Base-by-base conservation (phyloP, 2,797 vertebrate genomes). In the Liparis tanakae region DNA sequence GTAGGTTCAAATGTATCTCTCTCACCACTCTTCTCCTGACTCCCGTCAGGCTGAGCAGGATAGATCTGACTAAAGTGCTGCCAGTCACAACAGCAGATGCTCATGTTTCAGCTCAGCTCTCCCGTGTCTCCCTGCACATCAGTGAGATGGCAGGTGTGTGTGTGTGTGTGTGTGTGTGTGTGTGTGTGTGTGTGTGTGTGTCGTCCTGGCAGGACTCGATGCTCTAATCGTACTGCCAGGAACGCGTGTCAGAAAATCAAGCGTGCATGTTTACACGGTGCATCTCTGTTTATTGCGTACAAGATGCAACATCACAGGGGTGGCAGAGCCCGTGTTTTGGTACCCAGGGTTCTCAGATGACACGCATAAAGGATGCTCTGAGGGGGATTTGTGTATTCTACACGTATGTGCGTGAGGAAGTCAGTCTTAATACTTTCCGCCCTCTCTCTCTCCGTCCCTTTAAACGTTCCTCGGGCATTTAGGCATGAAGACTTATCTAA, bases 71-170 rank as follows among this genome's bases (percentile, higher is more conserved):
- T 93, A 89, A 93, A 92, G 90, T 89, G 87, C 81, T 93, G 92
- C 91, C 90, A 93, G 91, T 92, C 90, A 91, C 87, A 91, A 90
- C 91, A 92, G 86, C 92, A 93, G 92, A 91, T 93, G 92, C 88
- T 93, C 85, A 85, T 89, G 88, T 89, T 92, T 90, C 87, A 30
- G 25, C 88, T 82, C 76, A 76, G 73, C 84, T 86, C 86, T 81
- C 75, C 73, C 30, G 53, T 80, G 80, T 82, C 74, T 87, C 82
- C 78, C 78, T 57, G 80, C 81, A 89, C 89, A 87, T 88, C 86
- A 86, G 88, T 85, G 66, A 81, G 82, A 86, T 79, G 82, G 88
- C 87, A n/a, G n/a, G 88, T 77, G 88, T 88, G 84, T 86, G 78
- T 69, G 65, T 80, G 80, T 66, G 71, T 84, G 67, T 64, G 69